phyloP scores from a whole-genome alignment of 1,140 invertebrate genomes.

The Drosophila novamexicana region DNA sequence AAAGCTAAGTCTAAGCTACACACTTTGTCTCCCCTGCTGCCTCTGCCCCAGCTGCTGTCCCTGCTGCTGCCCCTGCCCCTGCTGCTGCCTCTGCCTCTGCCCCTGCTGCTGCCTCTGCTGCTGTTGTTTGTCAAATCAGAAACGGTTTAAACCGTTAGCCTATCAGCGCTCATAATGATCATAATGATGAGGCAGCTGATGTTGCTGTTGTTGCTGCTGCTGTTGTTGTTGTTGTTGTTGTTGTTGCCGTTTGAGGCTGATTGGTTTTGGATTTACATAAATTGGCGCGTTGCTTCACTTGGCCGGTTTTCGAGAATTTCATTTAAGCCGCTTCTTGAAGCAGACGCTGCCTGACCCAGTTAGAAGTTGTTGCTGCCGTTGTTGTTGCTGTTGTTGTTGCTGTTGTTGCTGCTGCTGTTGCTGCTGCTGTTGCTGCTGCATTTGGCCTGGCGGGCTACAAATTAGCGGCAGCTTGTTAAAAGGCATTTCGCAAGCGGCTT shows the following conservation, averaged over 20 bases:
- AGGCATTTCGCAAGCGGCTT: slow-evolving; percentile 43
- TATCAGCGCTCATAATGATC: slow-evolving; percentile 64
- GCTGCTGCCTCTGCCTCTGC: too few relatives aligned
- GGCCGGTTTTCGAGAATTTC: slow-evolving; percentile 59
- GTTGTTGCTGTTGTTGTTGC: slow-evolving; percentile 10
- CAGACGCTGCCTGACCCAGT: slow-evolving; percentile 65
- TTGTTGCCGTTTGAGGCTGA: slow-evolving; percentile 63
- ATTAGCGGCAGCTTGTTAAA: slow-evolving; percentile 50
- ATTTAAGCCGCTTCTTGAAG: slow-evolving; percentile 46
- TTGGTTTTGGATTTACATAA: slow-evolving; percentile 81
- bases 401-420: slow-evolving; percentile 13
- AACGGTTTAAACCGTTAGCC: slow-evolving; percentile 66
- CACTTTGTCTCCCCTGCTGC: too few relatives aligned
- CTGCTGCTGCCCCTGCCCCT: neutral
- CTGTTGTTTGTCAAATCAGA: slow-evolving; percentile 42
- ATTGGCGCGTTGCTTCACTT: slow-evolving; percentile 68
- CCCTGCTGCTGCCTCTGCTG: neutral
- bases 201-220: slow-evolving; percentile 24
- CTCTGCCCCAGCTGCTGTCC: too few relatives aligned
- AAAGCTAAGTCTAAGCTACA: neutral
- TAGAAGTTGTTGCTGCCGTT: slow-evolving; percentile 26
- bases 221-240: slow-evolving; percentile 39
- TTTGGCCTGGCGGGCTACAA: slow-evolving; percentile 29
- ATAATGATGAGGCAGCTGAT: slow-evolving; percentile 41
- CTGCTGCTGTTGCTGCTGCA: slow-evolving; percentile 3